Percentiles rank a stretch among this genome's conserved stretches.
Conservation (phyloP, 2,888 invertebrate species). For the Chrysolina americana region DNA sequence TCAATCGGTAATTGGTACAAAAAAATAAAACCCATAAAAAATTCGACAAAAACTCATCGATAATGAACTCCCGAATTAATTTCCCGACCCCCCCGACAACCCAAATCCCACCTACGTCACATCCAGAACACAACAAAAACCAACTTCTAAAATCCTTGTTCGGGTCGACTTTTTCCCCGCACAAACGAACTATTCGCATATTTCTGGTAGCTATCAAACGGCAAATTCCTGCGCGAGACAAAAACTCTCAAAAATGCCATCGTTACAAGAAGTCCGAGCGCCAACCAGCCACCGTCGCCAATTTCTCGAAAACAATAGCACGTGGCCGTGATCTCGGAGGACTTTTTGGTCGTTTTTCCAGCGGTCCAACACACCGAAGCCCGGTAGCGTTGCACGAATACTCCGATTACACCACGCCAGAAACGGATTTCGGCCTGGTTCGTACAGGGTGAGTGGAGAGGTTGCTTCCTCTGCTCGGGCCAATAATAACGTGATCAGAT, state of each 20-base stretch:
- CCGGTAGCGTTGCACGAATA: conserved; percentile 62
- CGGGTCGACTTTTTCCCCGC: conserved; percentile 5
- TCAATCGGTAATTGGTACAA: too few species aligned
- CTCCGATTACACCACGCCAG: conserved; percentile 8
- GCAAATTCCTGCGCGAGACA: conserved; percentile 21
- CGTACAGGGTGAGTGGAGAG: too few species aligned
- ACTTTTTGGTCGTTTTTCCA: conserved; percentile 55
- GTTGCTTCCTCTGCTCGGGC: too few species aligned
- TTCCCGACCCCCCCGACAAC: too few species aligned
- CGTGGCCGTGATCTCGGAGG: conserved; percentile 58
- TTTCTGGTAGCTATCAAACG: conserved; percentile 17
- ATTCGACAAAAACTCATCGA: too few species aligned
- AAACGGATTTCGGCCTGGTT: neutral
- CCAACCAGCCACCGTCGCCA: conserved; percentile 29
- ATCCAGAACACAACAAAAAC: neutral
- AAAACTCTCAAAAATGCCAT: conserved; percentile 18
- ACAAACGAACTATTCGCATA: conserved; percentile 14
- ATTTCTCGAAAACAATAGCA: conserved; percentile 63
- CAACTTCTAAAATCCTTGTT: neutral
- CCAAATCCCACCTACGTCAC: too few species aligned
- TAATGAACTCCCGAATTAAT: too few species aligned
- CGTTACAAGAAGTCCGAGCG: conserved; percentile 18
- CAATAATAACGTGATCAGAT: too few species aligned
- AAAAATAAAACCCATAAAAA: too few species aligned
- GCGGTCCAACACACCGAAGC: conserved; percentile 53